Evolutionary conservation across 1,140 invertebrate species (phyloP), one percentile per base, ranked within the genome.

Genomic region (Tyrophagus putrescentiae): DNA sequence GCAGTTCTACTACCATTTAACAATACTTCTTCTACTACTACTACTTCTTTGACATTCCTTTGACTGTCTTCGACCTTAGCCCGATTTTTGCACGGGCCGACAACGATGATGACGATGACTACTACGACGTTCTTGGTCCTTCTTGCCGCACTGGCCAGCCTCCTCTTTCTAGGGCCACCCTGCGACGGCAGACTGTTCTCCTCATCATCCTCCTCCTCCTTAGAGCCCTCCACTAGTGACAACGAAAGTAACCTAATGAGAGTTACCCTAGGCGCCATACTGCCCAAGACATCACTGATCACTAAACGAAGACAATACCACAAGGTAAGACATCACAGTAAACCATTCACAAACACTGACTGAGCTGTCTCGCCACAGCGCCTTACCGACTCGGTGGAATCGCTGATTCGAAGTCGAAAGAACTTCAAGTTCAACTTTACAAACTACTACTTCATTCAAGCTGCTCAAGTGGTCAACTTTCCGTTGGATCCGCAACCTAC

Each of bases 201-300:
- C 2, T 50, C 3, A n/a, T 50, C 45, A 50, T 39, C 13, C 13
- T 39, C 36, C 13, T 13, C 13, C 7, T 48, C 13, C 31, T 48
- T 48, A 21, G 45, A 48, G 45, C 7, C 45, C 7, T 48, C 45
- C 36, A 18, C 23, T 18, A 48, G 18, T 48, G 45, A 18, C 45
- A 18, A 48, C 45, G 45, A 48, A 48, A 6, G 31, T 21, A 48
- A 48, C 16, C 13, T 23, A 57, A 39, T n/a, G 32, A 61, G 56
- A 7, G 58, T 66, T 23, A 56, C 53, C 18, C 61, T 83, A 56
- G 81, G 80, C 1, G 69, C 82, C 11, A 77, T 83, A 32, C 70
- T 86, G 64, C 84, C 84, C 1, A 80, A 84, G 65, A 84, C 83
- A 68, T 79, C 80, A 39, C 84, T 86, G 21, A 62, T 62, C 11